Evolutionary conservation across 2,797 vertebrate genomes (phyloP).

Genomic region (Lophius americanus): DNA sequence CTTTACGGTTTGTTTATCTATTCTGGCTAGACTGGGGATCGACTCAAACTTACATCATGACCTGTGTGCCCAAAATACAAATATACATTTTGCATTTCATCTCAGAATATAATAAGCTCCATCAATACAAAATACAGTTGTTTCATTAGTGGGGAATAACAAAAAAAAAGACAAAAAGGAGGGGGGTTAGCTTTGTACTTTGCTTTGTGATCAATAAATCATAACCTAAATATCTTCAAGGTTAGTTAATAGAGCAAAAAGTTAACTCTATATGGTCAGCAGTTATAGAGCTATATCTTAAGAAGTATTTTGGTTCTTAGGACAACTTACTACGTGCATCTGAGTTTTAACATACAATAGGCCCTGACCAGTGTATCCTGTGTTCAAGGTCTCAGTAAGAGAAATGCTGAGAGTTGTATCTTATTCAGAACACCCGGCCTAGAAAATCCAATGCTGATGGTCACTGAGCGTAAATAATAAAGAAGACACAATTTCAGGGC

Average conservation of each 20-base stretch:
- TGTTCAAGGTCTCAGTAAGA: slow-evolving; percentile 44
- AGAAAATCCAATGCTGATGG: slow-evolving; percentile 78
- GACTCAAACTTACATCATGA: slow-evolving; percentile 61
- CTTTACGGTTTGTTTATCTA: slow-evolving; percentile 71
- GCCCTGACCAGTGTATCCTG: slow-evolving; percentile 25
- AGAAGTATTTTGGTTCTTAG: slow-evolving; percentile 14
- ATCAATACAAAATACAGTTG: slow-evolving; percentile 6
- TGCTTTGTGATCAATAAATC: no score
- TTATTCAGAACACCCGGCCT: slow-evolving; percentile 64
- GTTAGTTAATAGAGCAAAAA: not conserved
- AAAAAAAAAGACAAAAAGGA: not conserved
- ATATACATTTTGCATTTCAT: slow-evolving; percentile 15
- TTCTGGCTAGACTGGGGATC: slow-evolving; percentile 63
- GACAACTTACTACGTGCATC: slow-evolving; percentile 15
- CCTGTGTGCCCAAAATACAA: slow-evolving; percentile 57
- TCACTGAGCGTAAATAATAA: slow-evolving; percentile 80
- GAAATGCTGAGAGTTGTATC: slow-evolving; percentile 55
- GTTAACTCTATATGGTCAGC: slow-evolving; percentile 10
- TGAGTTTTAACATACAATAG: slow-evolving; percentile 35
- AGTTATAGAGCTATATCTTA: slow-evolving; percentile 5
- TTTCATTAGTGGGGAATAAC: slow-evolving; percentile 4
- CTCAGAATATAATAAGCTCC: slow-evolving; percentile 13
- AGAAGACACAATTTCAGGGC: slow-evolving; percentile 68
- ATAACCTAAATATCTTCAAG: no score
- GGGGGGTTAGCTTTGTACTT: no score